A percentile compares a stretch with the other conserved stretches of the same genome.
phyloP scores from a whole-genome alignment of 1,140 invertebrate species.

The Drosophila suzukii region DNA sequence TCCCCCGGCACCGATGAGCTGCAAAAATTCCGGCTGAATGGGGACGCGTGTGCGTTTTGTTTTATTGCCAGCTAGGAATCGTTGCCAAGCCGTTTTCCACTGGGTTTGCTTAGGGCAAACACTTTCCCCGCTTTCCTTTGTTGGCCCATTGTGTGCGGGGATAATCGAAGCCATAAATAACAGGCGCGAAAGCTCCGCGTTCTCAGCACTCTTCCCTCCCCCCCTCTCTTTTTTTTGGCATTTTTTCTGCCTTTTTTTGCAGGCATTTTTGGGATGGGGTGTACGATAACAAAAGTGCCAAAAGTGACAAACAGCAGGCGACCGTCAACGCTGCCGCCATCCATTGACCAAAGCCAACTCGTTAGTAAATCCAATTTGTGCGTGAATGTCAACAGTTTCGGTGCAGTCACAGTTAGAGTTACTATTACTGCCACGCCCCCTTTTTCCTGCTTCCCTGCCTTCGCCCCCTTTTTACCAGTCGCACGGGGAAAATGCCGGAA shows the following conservation, averaged over 20 bases:
- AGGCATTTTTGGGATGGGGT: constrained; percentile 13
- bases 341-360: constrained; percentile 48
- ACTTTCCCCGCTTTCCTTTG: constrained; percentile 68
- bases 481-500: constrained; percentile 3
- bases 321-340: constrained; percentile 51
- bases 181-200: constrained; percentile 71
- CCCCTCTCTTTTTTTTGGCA: not conserved
- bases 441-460: constrained; percentile 2
- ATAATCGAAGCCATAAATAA: constrained; percentile 83
- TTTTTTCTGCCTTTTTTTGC: constrained; percentile 25
- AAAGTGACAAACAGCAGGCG: constrained; percentile 80
- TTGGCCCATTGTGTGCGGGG: constrained; percentile 71
- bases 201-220: constrained; percentile 13
- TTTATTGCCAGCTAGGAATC: constrained; percentile 69
- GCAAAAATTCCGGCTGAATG: constrained; percentile 10
- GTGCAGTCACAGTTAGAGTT: constrained; percentile 56
- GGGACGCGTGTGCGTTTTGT: constrained; percentile 74
- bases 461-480: not conserved
- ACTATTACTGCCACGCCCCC: constrained; percentile 28
- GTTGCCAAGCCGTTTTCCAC: constrained; percentile 60
- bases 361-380: constrained; percentile 82
- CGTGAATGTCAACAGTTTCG: constrained; percentile 78
- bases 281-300: constrained; percentile 77
- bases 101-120: constrained; percentile 65
- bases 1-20: not conserved